Base-by-base conservation (phyloP, 2,888 invertebrate genomes). In the Plebejus argus region DNA sequence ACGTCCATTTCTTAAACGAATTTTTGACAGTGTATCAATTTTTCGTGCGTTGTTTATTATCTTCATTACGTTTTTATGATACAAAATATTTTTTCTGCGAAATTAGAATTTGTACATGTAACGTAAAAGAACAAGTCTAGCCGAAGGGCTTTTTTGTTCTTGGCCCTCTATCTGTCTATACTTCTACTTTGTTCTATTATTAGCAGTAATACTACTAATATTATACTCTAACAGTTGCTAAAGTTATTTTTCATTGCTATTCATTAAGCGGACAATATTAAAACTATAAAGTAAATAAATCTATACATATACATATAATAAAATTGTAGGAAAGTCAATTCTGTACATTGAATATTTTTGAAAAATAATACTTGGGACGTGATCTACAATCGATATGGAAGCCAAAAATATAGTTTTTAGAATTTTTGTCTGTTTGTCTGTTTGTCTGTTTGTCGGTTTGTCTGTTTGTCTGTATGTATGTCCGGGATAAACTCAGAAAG, bases 11-110 rank as follows among this genome's bases (percentile, higher is more conserved):
- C 70, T 71, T 80, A 83, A 86, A 85, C 84, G 82, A 83, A 82
- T 85, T 87, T 71, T 86, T 84, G 83, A 85, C 86, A 85, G 86
- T 86, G 84, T 85, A 86, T 87, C 83, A 82, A 82, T 83, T 78
- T 71, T 77, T 58, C 79, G 79, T 76, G 70, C 70, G 77, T 78
- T 79, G 78, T 74, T 12, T 49, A 49, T 49, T 49, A 45, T 72
- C 45, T 49, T 8, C 45, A 72, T 71, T 35, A 71, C 5, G 70
- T 33, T 70, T 66, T 66, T 66, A 58, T 58, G 20, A 58, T 20
- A 20, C 10, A 3, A 66, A 15, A 66, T 23, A 23, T 23, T 66
- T 66, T 23, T 4, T 66, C 61, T 66, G 23, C 23, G 23, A 66
- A 66, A 66, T 66, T 28, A 23, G 28, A 66, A 28, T 28, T 6